Percentiles rank a stretch among this genome's conserved stretches.
phyloP scores from a whole-genome alignment of 2,113 vertebrate species.

The Phainopepla nitens region DNA sequence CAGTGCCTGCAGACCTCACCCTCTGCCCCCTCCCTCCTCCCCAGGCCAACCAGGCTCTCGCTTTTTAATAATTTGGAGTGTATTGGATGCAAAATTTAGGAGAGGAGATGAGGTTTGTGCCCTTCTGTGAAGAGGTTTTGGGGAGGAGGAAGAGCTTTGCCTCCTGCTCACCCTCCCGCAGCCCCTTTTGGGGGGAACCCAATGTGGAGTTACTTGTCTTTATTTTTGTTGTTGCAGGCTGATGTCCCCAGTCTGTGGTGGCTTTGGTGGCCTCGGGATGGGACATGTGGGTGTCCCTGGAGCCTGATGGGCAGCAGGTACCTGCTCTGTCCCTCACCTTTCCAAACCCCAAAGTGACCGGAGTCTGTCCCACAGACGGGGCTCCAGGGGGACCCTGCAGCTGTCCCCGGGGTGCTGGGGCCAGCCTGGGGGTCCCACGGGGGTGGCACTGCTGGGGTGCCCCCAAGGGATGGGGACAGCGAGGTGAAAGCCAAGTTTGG shows the following conservation, averaged over 20 bases:
- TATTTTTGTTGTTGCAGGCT: neutral
- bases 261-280: neutral
- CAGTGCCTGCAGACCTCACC: accelerated
- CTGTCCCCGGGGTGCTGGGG: neutral
- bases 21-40: neutral
- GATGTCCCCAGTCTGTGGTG: neutral
- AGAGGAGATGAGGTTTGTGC: neutral
- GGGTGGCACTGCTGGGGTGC: neutral
- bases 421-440: neutral
- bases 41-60: neutral
- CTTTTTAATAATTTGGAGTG: neutral
- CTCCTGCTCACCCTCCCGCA: neutral
- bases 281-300: neutral
- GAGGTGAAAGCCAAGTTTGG: neutral
- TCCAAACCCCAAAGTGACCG: neutral
- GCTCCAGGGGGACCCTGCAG: accelerated
- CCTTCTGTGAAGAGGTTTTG: neutral
- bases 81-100: neutral
- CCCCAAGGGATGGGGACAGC: neutral
- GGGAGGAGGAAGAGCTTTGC: neutral
- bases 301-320: neutral
- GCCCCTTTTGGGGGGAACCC: neutral
- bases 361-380: neutral
- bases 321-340: neutral
- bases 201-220: neutral